Evolutionary conservation across 2,888 invertebrate genomes (phyloP).

Genomic region (Teinopalpus imperialis): DNA sequence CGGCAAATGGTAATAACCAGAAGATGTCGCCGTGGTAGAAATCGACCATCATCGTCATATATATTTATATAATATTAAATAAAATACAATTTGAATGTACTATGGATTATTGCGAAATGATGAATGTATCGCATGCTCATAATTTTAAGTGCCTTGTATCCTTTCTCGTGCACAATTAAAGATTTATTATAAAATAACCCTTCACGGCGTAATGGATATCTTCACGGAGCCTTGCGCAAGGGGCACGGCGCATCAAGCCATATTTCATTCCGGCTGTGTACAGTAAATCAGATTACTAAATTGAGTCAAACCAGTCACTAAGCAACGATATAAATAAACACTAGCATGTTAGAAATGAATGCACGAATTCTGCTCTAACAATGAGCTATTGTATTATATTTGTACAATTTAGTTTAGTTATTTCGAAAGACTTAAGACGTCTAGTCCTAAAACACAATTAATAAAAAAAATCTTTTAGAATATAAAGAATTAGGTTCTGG

Average conservation of each 20-base stretch:
- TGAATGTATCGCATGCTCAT: constrained; percentile 2
- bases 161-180: constrained; percentile 26
- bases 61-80: too few species aligned
- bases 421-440: constrained; percentile 15
- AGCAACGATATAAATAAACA: constrained; percentile 67
- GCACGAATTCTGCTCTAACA: constrained; percentile 54
- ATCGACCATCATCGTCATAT: too few species aligned
- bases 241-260: constrained; percentile 34
- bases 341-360: constrained; percentile 58
- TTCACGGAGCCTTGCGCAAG: constrained; percentile 32
- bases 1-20: too few species aligned
- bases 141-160: constrained; percentile 8
- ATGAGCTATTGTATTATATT: constrained; percentile 20
- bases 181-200: constrained; percentile 27
- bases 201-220: constrained; percentile 30
- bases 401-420: constrained; percentile 4
- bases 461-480: too few species aligned
- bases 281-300: constrained; percentile 72
- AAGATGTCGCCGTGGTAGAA: too few species aligned
- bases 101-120: constrained; percentile 1
- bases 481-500: too few species aligned
- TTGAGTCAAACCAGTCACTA: constrained; percentile 58
- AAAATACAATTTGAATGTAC: constrained; percentile 3
- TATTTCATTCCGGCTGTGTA: constrained; percentile 42
- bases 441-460: too few species aligned